Evolutionary conservation across 2,113 vertebrate genomes (phyloP).

Genomic region (Hylia prasina): DNA sequence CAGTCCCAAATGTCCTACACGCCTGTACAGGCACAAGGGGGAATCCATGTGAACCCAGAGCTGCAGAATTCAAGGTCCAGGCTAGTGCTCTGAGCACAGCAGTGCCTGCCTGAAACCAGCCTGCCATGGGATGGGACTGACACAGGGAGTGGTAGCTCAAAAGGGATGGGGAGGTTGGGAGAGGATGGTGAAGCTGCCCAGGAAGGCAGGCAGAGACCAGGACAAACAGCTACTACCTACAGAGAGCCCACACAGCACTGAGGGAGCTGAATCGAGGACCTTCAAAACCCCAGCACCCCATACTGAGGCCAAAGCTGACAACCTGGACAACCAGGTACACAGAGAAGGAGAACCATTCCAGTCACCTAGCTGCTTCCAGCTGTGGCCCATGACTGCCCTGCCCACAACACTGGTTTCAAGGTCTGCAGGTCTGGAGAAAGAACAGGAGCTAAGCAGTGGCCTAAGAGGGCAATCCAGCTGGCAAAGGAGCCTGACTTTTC

Average conservation of each 20-base stretch:
- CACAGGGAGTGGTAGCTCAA: accelerated
- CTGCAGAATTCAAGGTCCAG: not conserved
- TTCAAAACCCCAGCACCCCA: not conserved
- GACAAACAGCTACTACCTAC: not conserved
- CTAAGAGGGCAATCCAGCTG: not conserved
- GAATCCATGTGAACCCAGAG: not conserved
- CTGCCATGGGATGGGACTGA: not conserved
- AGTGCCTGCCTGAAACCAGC: not conserved
- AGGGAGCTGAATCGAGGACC: not conserved
- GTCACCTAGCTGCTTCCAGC: not conserved
- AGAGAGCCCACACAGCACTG: not conserved
- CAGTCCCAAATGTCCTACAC: not conserved
- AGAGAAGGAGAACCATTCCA: not conserved
- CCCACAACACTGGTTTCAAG: not conserved
- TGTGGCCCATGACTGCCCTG: not conserved
- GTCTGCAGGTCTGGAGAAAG: not conserved
- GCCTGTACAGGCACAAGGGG: not conserved
- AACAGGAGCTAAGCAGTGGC: not conserved
- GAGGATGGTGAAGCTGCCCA: not conserved
- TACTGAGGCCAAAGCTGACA: not conserved
- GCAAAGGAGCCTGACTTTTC: not conserved
- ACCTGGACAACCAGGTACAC: not conserved
- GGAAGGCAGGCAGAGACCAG: not conserved
- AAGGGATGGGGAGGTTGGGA: not conserved
- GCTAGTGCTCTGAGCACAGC: not conserved